These are phyloP conservation scores for Prionchulus punctatus DNA, from an alignment of 2,888 invertebrate species.

Conservation along the genomic window DNA sequence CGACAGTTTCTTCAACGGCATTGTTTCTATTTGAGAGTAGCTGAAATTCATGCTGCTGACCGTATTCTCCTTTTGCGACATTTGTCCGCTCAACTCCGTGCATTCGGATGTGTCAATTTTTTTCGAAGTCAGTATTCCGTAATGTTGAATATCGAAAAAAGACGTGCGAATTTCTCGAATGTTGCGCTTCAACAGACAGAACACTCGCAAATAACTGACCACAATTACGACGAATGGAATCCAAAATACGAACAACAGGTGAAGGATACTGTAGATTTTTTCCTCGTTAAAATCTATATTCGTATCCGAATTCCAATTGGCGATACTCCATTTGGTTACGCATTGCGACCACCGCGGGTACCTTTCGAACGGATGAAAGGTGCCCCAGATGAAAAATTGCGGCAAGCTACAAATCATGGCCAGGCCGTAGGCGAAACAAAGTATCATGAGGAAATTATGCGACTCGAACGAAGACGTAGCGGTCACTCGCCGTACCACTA, in stretches of 20 bases:
- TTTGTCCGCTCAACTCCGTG: background rate
- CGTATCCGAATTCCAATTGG: background rate
- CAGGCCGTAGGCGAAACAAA: background rate
- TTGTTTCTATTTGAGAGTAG: background rate
- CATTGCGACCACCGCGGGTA: background rate
- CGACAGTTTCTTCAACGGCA: too few relatives aligned
- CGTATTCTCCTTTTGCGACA: background rate
- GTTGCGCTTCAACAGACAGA: background rate
- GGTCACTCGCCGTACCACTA: background rate
- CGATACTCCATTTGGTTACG: background rate
- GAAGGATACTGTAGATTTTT: background rate
- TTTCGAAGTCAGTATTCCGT: too few relatives aligned
- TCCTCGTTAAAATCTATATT: background rate
- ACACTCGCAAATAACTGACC: background rate
- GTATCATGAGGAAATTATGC: background rate
- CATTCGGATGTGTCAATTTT: background rate
- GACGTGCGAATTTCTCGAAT: background rate
- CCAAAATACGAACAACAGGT: background rate
- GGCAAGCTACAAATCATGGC: background rate
- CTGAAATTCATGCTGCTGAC: background rate
- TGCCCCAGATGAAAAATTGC: background rate
- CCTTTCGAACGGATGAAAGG: background rate
- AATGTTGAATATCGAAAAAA: background rate
- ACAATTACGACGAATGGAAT: background rate
- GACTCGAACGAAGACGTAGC: background rate